phyloP scores from a whole-genome alignment of 2,888 invertebrate species.

The Biston betularia region DNA sequence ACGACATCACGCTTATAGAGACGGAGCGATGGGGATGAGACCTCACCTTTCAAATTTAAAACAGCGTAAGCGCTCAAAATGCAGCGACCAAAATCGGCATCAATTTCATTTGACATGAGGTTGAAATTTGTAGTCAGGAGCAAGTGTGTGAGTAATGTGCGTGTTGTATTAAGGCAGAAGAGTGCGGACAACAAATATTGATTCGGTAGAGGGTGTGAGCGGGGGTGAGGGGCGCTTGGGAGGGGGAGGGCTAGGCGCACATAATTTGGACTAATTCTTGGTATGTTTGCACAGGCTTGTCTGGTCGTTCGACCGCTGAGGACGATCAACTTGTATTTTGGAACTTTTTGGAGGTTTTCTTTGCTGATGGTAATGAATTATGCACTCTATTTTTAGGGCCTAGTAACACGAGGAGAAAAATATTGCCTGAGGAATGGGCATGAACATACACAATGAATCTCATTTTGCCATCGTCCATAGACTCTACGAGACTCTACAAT shows the following conservation, averaged over 20 bases:
- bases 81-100: constrained; percentile 32
- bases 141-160: constrained; percentile 76
- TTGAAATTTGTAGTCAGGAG: constrained; percentile 32
- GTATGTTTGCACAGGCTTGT: constrained; percentile 82
- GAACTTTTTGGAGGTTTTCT: constrained; percentile 57
- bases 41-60: constrained; percentile 49
- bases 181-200: constrained; percentile 87
- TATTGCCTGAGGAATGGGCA: background rate
- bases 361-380: constrained; percentile 28
- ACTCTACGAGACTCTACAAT: no score
- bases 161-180: constrained; percentile 85
- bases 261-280: constrained; percentile 86
- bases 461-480: no score
- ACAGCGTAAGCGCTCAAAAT: constrained; percentile 49
- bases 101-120: background rate
- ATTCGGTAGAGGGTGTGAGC: constrained; percentile 75
- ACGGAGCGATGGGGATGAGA: constrained; percentile 79
- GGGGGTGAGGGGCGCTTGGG: constrained; percentile 53
- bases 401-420: background rate
- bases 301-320: constrained; percentile 68
- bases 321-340: constrained; percentile 76
- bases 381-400: constrained; percentile 3
- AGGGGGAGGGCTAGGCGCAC: constrained; percentile 65
- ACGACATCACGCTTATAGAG: constrained; percentile 81
- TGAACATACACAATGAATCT: no score